A percentile compares a stretch with the other conserved stretches of the same genome.
phyloP scores from a whole-genome alignment of 2,888 invertebrate species.

The Antitype chi region DNA sequence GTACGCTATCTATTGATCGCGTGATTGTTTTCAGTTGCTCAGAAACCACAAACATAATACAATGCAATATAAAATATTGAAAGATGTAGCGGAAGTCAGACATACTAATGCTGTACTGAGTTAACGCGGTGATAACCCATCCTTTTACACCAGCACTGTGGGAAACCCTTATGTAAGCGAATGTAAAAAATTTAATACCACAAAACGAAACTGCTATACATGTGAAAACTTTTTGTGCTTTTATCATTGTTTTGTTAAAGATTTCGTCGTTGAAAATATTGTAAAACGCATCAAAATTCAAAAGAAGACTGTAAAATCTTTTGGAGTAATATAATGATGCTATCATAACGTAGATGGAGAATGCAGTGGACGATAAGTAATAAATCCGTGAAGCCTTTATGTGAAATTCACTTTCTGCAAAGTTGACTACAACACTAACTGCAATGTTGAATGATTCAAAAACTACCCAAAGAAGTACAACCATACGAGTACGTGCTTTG shows the following conservation, averaged over 20 bases:
- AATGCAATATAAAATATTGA: slow-evolving; percentile 65
- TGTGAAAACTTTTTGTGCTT: slow-evolving; percentile 27
- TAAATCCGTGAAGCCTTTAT: slow-evolving; percentile 31
- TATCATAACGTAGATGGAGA: slow-evolving; percentile 46
- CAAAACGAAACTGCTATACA: slow-evolving; percentile 8
- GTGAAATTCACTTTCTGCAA: not conserved
- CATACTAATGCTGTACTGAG: slow-evolving; percentile 39
- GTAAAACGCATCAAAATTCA: slow-evolving; percentile 46
- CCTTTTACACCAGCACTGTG: not conserved
- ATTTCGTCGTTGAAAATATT: slow-evolving; percentile 32
- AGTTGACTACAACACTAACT: not conserved
- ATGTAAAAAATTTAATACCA: slow-evolving; percentile 20
- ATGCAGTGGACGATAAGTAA: slow-evolving; percentile 38
- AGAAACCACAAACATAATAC: slow-evolving; percentile 64
- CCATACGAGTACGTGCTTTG: slow-evolving; percentile 35
- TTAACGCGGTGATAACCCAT: not conserved
- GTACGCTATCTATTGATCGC: slow-evolving; percentile 54
- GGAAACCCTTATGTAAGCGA: not conserved
- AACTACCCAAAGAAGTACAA: slow-evolving; percentile 31
- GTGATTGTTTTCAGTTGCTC: slow-evolving; percentile 68
- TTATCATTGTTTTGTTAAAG: slow-evolving; percentile 44
- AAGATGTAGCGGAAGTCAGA: slow-evolving; percentile 64
- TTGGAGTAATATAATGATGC: slow-evolving; percentile 46
- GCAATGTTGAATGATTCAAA: slow-evolving; percentile 8
- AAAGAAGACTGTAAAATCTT: slow-evolving; percentile 37